Base-by-base conservation (phyloP, 1,140 invertebrate genomes). In the Bradysia coprophila region DNA sequence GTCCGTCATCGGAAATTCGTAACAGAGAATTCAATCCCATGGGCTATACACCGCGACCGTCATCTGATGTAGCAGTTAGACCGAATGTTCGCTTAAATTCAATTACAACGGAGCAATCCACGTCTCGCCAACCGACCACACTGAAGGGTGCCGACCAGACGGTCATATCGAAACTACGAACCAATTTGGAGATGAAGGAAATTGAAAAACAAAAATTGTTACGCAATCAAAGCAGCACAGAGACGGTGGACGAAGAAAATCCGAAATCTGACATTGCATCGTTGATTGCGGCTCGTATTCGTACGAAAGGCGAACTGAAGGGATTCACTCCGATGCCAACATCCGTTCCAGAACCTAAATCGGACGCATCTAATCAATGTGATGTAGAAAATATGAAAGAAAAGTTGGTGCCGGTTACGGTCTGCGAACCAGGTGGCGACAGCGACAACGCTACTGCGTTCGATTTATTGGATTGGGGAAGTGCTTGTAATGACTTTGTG, bases 221-320 rank as follows among this genome's bases (percentile, higher is more conserved):
- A 20, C 19, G 34, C 41, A 23, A 33, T 2, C 18, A 19, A 38
- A 41, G 18, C 6, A 45, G 16, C 13, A 40, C 9, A 20, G 57
- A 57, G 5, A 43, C 32, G 15, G 44, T 46, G 19, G 62, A 66
- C 48, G 48, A 61, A 31, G 71, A 73, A 53, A 13, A 48, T 71
- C 11, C n/a, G 13, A 44, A 44, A 28, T n/a, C n/a, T 5, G 38
- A 44, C 32, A 23, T 40, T 20, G 68, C 71, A 31, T 67, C 69
- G 18, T 65, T 71, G 38, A 56, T 81, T 37, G 70, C 76, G 9
- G 76, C 81, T 10, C 69, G 82, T 49, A 84, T 85, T 47, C 65
- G 81, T 39, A 87, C 82, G 2, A 85, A 85, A 62, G 82, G 77
- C 2, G 82, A 87, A 62, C 58, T 84, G 16, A 87, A 85, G 61